These are phyloP conservation scores for Chascanopsetta lugubris DNA, from an alignment of 2,113 vertebrate genomes.

Conservation along the genomic window DNA sequence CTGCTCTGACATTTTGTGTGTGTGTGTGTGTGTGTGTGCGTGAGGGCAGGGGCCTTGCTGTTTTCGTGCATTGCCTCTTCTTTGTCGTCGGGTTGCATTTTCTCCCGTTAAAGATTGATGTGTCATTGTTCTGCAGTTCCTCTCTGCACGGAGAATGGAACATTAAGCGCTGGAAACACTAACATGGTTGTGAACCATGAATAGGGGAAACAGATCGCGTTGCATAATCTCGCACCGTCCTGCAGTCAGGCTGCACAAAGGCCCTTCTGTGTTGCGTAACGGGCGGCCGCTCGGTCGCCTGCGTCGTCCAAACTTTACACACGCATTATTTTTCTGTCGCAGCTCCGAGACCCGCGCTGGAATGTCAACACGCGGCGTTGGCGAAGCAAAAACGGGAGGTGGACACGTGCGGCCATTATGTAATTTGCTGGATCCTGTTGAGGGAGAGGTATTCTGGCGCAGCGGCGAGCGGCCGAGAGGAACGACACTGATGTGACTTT, in stretches of 20 bases:
- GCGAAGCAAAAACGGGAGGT: constrained; percentile 15
- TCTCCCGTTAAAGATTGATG: background rate
- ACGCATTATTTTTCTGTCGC: constrained; percentile 57
- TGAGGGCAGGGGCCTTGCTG: too few relatives aligned
- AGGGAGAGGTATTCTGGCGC: background rate
- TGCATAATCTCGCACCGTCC: constrained; percentile 67
- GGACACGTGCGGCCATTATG: constrained; percentile 9
- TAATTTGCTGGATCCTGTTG: constrained; percentile 15
- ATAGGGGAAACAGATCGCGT: constrained; percentile 59
- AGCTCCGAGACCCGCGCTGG: constrained; percentile 26
- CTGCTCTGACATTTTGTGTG: constrained; percentile 12
- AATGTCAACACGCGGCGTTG: constrained; percentile 53
- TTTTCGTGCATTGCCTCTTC: too few relatives aligned
- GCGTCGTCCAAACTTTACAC: constrained; percentile 58
- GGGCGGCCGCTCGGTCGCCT: constrained; percentile 35
- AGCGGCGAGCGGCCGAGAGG: constrained; percentile 15
- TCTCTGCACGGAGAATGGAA: constrained; percentile 24
- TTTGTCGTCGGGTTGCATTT: too few relatives aligned
- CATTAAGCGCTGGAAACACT: constrained; percentile 54
- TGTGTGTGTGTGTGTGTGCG: too few relatives aligned
- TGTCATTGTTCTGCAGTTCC: constrained; percentile 17
- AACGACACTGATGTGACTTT: constrained; percentile 19
- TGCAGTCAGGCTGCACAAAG: constrained; percentile 68
- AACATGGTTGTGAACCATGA: constrained; percentile 39
- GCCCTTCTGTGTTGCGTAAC: constrained; percentile 64